A percentile compares a stretch with the other conserved stretches of the same genome.
These are phyloP conservation scores for Benitochromis conjunctus DNA, from an alignment of 2,113 vertebrate genomes.

Conservation along the genomic window DNA sequence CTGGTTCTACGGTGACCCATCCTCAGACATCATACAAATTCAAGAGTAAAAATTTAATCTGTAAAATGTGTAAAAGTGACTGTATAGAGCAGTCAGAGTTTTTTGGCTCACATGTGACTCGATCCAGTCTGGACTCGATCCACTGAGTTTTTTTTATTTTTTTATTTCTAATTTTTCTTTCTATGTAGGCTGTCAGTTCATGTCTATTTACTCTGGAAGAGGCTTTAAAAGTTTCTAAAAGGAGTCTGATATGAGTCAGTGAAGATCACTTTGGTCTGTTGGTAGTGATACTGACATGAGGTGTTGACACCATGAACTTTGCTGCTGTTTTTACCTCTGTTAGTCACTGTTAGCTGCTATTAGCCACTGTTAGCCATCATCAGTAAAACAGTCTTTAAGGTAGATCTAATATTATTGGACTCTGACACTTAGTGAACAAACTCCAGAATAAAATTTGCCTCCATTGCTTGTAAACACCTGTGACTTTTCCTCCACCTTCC, in stretches of 20 bases:
- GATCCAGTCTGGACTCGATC: background rate
- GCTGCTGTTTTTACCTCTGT: background rate
- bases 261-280: background rate
- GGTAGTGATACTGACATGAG: background rate
- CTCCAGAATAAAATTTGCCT: background rate
- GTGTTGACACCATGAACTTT: background rate
- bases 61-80: background rate
- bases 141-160: background rate
- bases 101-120: background rate
- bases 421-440: background rate
- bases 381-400: background rate
- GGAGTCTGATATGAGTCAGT: background rate
- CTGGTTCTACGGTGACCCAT: background rate
- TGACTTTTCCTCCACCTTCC: background rate
- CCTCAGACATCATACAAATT: background rate
- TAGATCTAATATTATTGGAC: background rate
- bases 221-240: background rate
- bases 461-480: background rate
- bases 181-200: background rate
- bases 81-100: background rate
- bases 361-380: background rate
- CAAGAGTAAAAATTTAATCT: background rate
- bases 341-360: background rate
- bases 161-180: background rate
- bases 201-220: background rate